A percentile compares a stretch with the other conserved stretches of the same genome.
These are phyloP conservation scores for Oryzias melastigma DNA, from an alignment of 2,113 vertebrate genomes.

Conservation along the genomic window DNA sequence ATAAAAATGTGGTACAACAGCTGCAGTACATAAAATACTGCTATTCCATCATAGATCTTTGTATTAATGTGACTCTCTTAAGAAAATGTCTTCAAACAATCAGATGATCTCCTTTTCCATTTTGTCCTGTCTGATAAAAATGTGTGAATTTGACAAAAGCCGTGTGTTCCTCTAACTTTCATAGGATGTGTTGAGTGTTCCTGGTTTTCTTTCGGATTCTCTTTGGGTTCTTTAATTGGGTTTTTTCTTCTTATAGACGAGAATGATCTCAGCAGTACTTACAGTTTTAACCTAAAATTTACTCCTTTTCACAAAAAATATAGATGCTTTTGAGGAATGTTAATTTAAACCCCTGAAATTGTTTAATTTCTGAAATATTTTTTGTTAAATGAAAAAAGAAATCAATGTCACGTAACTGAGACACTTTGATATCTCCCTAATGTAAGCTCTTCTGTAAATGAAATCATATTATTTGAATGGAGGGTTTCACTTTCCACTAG, in stretches of 20 bases:
- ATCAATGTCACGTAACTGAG: too few relatives aligned
- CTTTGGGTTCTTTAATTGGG: background rate
- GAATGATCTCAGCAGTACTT: too few relatives aligned
- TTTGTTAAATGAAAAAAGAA: too few relatives aligned
- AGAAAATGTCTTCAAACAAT: slow-evolving; percentile 76
- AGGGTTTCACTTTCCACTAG: too few relatives aligned
- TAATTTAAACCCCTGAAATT: too few relatives aligned
- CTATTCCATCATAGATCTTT: slow-evolving; percentile 74
- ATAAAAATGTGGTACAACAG: slow-evolving; percentile 76
- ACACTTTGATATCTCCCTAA: too few relatives aligned
- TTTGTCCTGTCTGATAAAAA: slow-evolving; percentile 76
- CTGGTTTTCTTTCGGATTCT: slow-evolving; percentile 4
- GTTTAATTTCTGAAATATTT: too few relatives aligned
- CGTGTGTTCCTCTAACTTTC: slow-evolving; percentile 57
- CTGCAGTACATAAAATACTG: slow-evolving; percentile 74
- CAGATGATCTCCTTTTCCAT: slow-evolving; percentile 72
- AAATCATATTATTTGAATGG: too few relatives aligned
- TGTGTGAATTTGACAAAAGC: slow-evolving; percentile 64
- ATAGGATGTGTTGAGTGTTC: slow-evolving; percentile 11
- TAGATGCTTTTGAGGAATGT: too few relatives aligned
- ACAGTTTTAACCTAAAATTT: too few relatives aligned
- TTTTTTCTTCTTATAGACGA: background rate
- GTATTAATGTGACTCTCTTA: slow-evolving; percentile 77
- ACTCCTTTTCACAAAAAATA: too few relatives aligned
- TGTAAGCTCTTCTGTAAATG: too few relatives aligned